Base-by-base conservation (phyloP, 2,113 vertebrate species). In the Orthonyx spaldingii region DNA sequence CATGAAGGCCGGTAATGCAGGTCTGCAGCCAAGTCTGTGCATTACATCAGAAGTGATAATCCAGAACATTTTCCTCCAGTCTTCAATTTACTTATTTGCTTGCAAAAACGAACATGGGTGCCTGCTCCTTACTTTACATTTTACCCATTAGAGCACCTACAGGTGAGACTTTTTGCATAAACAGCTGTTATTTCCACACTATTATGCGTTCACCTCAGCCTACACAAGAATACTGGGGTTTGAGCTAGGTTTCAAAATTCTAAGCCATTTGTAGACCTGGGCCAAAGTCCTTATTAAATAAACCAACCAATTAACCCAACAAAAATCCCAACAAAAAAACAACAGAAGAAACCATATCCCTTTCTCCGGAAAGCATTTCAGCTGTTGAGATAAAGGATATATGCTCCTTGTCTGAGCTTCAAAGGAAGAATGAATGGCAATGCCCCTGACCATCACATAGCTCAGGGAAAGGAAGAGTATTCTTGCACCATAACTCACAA, bases 1-100 rank as follows among this genome's bases (percentile, higher is more conserved):
- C 47, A 75, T 0, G 0, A 55, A 78, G 33, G 60, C 16, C 8
- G 2, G 19, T 44, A 76, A 66, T 1, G 22, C 17, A 49, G 24
- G 17, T 71, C 46, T 77, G 63, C 60, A 60, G 44, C 46, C 42
- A 81, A 75, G 78, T 14, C 44, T 0, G 0, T 23, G 44, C 37
- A 44, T 59, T 57, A 33, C 46, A 39, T 53, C 47, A 35, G 35
- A 65, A 37, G 53, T 32, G 30, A 57, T 27, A 83, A 60, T 26
- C 26, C 63, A 53, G 42, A 88, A 74, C 18, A 12, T 55, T 65
- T 35, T 69, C 41, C 39, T 53, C 13, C 47, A 56, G 50, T 27
- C 10, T 44, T 22, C 42, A 69, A 57, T 56, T 64, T 35, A 76
- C 21, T 83, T 50, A 53, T 11, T 53, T 10, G 6, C 50, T 56